Base-by-base conservation (phyloP, 2,888 invertebrate genomes). In the Ophion ellenae region DNA sequence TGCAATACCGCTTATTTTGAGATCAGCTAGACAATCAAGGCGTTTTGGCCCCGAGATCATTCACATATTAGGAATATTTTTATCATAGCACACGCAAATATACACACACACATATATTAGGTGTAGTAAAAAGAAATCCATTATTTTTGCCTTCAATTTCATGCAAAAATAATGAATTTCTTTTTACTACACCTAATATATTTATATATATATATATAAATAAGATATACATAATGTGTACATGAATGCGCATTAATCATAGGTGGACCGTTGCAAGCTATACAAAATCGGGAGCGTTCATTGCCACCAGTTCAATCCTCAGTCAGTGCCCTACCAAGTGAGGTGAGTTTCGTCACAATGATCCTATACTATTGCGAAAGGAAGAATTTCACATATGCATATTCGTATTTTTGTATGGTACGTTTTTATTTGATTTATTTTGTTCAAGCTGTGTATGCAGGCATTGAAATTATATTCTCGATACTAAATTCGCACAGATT, bases 211-310 rank as follows among this genome's bases (percentile, higher is more conserved):
- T 61, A 7, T 14, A 17, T 59, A 7, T 61, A 61, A n/a, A 10
- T 17, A n/a, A n/a, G 17, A 20, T n/a, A 14, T 61, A 61, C 5
- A 36, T 17, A n/a, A 40, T 17, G 14, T 36, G n/a, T 32, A 32
- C 32, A 53, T 7, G 17, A 32, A 20, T 59, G 3, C n/a, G 10
- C 9, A 14, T 71, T 59, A n/a, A 32, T 47, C 20, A 47, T 10
- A 70, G 70, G 24, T 40, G 70, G 70, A n/a, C 11, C 45, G 40
- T 40, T 70, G 20, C 45, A 40, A 24, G 70, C 64, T 64, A 2
- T 11, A 4, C 64, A 20, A 28, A 32, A 9, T 64, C 32, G 28
- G 64, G 64, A 64, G 32, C 24, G 32, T 64, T 28, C 24, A 6
- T 64, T 28, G 2, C 28, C 32, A 14, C 64, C 64, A 10, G 28